phyloP scores from a whole-genome alignment of 2,797 vertebrate species.

The Synaphobranchus kaupii region DNA sequence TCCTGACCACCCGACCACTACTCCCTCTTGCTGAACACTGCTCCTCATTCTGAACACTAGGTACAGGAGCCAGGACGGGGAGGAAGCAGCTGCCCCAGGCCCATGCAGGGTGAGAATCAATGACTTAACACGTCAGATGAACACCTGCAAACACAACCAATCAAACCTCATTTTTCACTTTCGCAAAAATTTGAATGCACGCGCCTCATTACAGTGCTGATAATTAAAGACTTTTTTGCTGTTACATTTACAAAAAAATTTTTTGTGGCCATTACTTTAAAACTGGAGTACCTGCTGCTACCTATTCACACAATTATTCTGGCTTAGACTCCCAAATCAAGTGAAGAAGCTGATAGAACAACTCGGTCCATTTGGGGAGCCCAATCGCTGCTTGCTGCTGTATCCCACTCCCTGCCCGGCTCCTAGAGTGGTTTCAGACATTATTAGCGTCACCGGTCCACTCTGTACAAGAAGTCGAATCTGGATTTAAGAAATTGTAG shows the following conservation, averaged over 20 bases:
- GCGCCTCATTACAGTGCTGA: not conserved
- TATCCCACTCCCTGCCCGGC: not conserved
- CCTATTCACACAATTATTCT: not conserved
- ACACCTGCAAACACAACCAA: not conserved
- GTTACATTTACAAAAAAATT: not conserved
- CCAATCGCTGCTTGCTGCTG: not conserved
- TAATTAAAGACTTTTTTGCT: not conserved
- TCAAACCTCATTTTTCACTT: not conserved
- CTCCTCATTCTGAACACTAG: not conserved
- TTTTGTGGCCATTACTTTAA: slow-evolving; percentile 9
- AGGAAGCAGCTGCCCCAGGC: not conserved
- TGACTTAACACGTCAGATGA: not conserved
- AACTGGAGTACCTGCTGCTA: not conserved
- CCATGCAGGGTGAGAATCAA: not conserved
- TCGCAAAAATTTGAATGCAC: not conserved
- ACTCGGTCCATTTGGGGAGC: not conserved
- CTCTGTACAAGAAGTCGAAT: not conserved
- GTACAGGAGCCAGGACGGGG: not conserved
- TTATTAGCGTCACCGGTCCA: not conserved
- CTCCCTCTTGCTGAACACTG: not conserved
- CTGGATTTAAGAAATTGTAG: not conserved
- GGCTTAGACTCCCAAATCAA: not conserved
- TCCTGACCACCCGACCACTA: too few relatives aligned
- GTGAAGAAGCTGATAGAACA: not conserved
- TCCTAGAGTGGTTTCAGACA: not conserved